Evolutionary conservation across 2,797 vertebrate genomes (phyloP).

Genomic region (Hydrolagus colliei): DNA sequence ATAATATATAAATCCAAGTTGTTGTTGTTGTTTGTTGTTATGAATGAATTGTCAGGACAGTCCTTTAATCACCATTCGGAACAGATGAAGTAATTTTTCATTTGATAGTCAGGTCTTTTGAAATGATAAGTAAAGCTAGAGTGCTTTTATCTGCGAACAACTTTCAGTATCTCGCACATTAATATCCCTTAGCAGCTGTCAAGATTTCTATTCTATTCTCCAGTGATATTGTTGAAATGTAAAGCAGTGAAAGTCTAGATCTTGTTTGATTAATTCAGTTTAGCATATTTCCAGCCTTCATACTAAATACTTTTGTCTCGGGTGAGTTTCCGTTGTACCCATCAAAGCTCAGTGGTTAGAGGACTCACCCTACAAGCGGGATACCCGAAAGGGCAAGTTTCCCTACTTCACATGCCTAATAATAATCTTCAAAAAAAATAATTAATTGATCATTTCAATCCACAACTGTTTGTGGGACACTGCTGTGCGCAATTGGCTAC

Average conservation of each 20-base stretch:
- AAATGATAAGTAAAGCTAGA: slow-evolving; percentile 32
- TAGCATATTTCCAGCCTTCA: slow-evolving; percentile 39
- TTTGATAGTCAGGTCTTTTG: slow-evolving; percentile 43
- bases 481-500: too few relatives aligned
- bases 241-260: slow-evolving; percentile 45
- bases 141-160: slow-evolving; percentile 43
- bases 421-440: too few relatives aligned
- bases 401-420: too few relatives aligned
- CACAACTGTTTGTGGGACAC: too few relatives aligned
- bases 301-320: background rate
- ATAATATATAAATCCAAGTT: background rate
- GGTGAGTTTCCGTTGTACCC: background rate
- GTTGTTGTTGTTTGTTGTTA: background rate
- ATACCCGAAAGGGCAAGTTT: too few relatives aligned
- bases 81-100: slow-evolving; percentile 47
- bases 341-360: background rate
- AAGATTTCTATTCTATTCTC: slow-evolving; percentile 41
- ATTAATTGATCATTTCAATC: too few relatives aligned
- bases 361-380: too few relatives aligned
- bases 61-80: background rate
- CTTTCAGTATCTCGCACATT: slow-evolving; percentile 42
- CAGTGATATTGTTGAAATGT: slow-evolving; percentile 38
- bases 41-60: background rate
- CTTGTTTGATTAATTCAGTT: slow-evolving; percentile 47
- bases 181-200: slow-evolving; percentile 44